Evolutionary conservation across 2,797 vertebrate species (phyloP).

Genomic region (Glossophaga mutica): DNA sequence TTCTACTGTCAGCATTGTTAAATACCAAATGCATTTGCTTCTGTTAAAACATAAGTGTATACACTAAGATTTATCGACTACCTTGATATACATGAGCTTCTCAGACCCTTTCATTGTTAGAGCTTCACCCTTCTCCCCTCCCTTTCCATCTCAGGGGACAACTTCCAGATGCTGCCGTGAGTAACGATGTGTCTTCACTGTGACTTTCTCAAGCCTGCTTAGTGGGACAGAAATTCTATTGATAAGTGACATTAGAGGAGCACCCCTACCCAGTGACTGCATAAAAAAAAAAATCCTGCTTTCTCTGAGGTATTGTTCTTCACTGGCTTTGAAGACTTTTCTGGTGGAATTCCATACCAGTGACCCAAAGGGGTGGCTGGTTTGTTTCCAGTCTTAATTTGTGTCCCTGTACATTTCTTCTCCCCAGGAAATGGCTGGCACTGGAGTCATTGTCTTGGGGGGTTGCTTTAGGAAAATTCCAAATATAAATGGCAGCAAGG

Average conservation of each 20-base stretch:
- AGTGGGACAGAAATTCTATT: neutral
- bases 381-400: neutral
- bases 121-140: neutral
- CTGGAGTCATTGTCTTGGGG: neutral
- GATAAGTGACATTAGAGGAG: neutral
- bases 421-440: neutral
- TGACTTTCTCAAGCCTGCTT: neutral
- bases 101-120: neutral
- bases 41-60: neutral
- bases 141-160: neutral
- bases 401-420: neutral
- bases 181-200: neutral
- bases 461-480: neutral
- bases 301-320: neutral
- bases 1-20: neutral
- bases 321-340: neutral
- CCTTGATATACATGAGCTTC: neutral
- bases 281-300: neutral
- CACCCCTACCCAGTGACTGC: neutral
- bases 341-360: neutral
- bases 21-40: neutral
- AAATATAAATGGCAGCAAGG: neutral
- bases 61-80: neutral
- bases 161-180: neutral
- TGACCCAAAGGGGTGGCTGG: neutral